These are phyloP conservation scores for Prunella fulvescens DNA, from an alignment of 2,113 vertebrate species.

Conservation along the genomic window DNA sequence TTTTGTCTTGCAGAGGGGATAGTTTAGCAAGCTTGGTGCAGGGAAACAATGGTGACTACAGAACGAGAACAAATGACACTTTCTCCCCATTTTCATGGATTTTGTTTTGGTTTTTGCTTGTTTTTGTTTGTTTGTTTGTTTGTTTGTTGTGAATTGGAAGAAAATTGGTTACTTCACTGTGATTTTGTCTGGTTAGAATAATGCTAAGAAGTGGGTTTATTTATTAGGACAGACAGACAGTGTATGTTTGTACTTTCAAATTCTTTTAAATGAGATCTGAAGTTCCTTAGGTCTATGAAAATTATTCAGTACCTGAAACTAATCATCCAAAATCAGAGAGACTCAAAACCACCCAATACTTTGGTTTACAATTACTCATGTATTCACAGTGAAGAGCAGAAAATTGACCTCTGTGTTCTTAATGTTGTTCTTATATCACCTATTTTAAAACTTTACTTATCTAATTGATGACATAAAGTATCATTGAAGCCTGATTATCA, in stretches of 20 bases:
- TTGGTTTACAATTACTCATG: neutral
- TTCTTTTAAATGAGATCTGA: neutral
- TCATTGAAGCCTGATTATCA: neutral
- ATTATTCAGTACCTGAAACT: neutral
- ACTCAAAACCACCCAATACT: neutral
- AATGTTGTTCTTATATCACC: neutral
- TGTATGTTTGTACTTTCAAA: neutral
- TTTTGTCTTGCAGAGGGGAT: neutral
- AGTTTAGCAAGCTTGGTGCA: neutral
- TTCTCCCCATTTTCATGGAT: neutral
- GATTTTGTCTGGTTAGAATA: neutral
- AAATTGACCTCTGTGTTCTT: neutral
- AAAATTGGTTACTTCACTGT: neutral
- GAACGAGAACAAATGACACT: neutral
- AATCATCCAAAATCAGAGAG: neutral
- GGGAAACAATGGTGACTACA: neutral
- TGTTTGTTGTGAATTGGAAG: neutral
- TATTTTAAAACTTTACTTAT: constrained; percentile 12
- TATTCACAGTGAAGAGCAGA: neutral
- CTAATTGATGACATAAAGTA: constrained; percentile 7
- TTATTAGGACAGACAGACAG: neutral
- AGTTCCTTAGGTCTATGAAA: neutral
- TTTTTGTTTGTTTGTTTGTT: neutral
- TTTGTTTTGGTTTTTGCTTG: neutral
- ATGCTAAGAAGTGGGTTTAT: neutral